Base-by-base conservation (phyloP, 2,113 vertebrate genomes). In the Vulpes vulpes region DNA sequence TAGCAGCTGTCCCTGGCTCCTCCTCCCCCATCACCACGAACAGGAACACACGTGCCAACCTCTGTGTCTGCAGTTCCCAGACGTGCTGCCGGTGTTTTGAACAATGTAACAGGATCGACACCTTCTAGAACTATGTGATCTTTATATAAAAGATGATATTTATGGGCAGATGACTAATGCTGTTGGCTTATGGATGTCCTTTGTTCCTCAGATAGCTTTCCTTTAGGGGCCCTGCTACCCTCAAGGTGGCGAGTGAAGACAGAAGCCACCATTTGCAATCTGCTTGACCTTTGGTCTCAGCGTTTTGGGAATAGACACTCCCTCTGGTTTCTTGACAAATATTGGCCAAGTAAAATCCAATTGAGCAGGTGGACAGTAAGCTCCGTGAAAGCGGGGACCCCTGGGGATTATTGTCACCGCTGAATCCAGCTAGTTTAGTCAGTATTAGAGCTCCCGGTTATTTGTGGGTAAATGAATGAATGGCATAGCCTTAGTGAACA, bases 391-490 rank as follows among this genome's bases (percentile, higher is more conserved):
- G 32, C 1, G 38, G 12, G 59, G 16, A 6, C 62, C 38, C 84
- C 43, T 5, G 2, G 15, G 23, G 51, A 11, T 55, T 22, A 15
- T 4, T 0, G 22, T 93, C 22, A 3, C 5, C 11, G 0, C 49
- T 0, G 1, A 74, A 11, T 35, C 60, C 9, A 51, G n/a, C 53
- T 7, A 5, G 60, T 17, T 6, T 19, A 1, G 0, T 81, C 38
- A 1, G 59, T 83, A 0, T 38, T 3, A n/a, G 32, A 62, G 35
- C 59, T 35, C 30, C 1, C 0, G 3, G 35, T 30, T 19, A 20
- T 80, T 43, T 55, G n/a, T 65, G 53, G 49, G 20, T 35, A 11
- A 30, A 3, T 32, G n/a, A 53, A 19, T 38, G 76, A 27, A 9
- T 7, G 0, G 79, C 11, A 5, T 22, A 65, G 9, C 11, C 49